Percentiles rank a stretch among this genome's conserved stretches.
These are phyloP conservation scores for Heterohyrax brucei DNA, from an alignment of 2,797 vertebrate genomes.

Conservation along the genomic window DNA sequence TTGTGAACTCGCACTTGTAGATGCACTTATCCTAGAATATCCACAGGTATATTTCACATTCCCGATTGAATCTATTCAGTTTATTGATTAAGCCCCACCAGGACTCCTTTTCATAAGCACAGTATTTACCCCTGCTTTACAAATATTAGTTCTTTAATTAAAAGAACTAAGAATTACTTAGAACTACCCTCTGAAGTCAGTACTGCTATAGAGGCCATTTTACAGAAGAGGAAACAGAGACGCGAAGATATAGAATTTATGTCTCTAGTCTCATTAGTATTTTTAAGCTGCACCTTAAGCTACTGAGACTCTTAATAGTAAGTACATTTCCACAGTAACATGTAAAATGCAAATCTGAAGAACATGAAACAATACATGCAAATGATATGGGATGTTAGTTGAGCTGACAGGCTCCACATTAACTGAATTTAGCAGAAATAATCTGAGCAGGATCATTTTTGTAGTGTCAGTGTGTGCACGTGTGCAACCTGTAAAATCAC, in stretches of 20 bases:
- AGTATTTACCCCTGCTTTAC: too few relatives aligned
- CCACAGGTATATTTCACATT: conserved; percentile 21
- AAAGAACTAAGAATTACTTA: too few relatives aligned
- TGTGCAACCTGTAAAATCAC: not conserved
- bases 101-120: too few relatives aligned
- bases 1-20: not conserved
- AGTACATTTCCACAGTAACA: not conserved
- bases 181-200: too few relatives aligned
- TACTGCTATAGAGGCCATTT: too few relatives aligned
- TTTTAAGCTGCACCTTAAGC: conserved; percentile 20
- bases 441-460: not conserved
- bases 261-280: not conserved
- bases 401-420: not conserved
- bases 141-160: too few relatives aligned
- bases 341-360: conserved; percentile 60
- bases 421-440: not conserved
- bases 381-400: not conserved
- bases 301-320: not conserved
- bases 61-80: not conserved
- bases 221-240: too few relatives aligned
- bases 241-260: not conserved
- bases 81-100: not conserved
- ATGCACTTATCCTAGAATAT: not conserved
- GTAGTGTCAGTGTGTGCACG: too few relatives aligned
- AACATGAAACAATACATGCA: not conserved